Evolutionary conservation across 2,888 invertebrate species (phyloP).

Genomic region (Dorcus hopei): DNA sequence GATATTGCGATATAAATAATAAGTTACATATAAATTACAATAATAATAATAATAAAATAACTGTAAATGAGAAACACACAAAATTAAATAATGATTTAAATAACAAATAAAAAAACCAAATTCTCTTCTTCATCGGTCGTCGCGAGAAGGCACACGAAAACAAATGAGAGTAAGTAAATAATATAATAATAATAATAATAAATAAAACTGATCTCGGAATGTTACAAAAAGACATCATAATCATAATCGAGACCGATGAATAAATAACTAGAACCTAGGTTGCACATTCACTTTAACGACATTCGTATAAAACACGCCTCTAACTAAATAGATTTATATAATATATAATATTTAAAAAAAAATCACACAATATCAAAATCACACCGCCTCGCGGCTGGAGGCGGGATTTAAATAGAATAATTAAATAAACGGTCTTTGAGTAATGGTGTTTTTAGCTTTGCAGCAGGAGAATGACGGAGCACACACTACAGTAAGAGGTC

Average conservation of each 20-base stretch:
- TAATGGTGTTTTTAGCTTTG: constrained; percentile 16
- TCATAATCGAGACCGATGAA: constrained; percentile 47
- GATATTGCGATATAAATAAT: constrained; percentile 49
- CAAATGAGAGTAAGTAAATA: constrained; percentile 24
- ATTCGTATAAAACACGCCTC: constrained; percentile 48
- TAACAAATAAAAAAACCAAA: constrained; percentile 46
- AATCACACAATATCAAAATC: constrained; percentile 53
- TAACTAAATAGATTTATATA: constrained; percentile 31
- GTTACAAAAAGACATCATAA: constrained; percentile 17
- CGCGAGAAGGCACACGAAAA: constrained; percentile 39
- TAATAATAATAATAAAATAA: constrained; percentile 51
- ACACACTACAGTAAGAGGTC: constrained; percentile 40
- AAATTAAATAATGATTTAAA: constrained; percentile 51
- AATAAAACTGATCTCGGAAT: constrained; percentile 24
- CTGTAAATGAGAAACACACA: constrained; percentile 47
- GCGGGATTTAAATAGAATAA: constrained; percentile 40
- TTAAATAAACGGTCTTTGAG: constrained; percentile 34
- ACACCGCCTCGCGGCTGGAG: constrained; percentile 38
- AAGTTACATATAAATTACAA: constrained; percentile 54
- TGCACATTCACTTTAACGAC: constrained; percentile 44
- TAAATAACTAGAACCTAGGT: constrained; percentile 36
- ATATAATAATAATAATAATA: constrained; percentile 14
- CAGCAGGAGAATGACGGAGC: not conserved
- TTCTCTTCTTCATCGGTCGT: constrained; percentile 46
- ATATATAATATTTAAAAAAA: constrained; percentile 39